A percentile compares a stretch with the other conserved stretches of the same genome.
phyloP scores from a whole-genome alignment of 2,113 vertebrate species.

The Xerus inauris region DNA sequence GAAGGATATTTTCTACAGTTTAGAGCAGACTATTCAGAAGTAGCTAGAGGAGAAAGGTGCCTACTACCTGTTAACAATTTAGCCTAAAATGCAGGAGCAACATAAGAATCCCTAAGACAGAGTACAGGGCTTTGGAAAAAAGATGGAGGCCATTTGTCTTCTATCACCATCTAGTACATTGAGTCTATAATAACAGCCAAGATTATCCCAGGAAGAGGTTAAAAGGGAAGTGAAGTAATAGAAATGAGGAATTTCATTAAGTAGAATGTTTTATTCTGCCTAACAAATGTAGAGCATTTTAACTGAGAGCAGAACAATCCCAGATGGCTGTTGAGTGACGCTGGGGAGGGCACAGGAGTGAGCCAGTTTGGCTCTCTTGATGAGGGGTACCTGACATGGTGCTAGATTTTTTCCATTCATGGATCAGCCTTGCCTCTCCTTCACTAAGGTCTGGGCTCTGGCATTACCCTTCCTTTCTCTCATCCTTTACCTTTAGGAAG shows the following conservation, averaged over 20 bases:
- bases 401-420: neutral
- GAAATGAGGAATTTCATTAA: neutral
- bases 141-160: neutral
- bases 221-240: neutral
- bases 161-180: neutral
- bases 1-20: neutral
- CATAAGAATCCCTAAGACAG: neutral
- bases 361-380: neutral
- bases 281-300: neutral
- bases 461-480: neutral
- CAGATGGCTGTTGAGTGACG: neutral
- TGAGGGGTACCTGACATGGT: no score
- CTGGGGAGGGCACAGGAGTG: neutral
- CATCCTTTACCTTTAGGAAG: constrained; percentile 81
- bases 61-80: neutral
- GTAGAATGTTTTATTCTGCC: neutral
- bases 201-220: neutral
- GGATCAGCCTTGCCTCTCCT: neutral
- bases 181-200: neutral
- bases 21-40: neutral
- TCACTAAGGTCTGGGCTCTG: no score
- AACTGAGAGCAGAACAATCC: neutral
- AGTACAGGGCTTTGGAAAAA: neutral
- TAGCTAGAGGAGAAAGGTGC: neutral
- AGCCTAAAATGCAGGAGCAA: neutral